Evolutionary conservation across 2,797 vertebrate species (phyloP).

Genomic region (Prionace glauca): DNA sequence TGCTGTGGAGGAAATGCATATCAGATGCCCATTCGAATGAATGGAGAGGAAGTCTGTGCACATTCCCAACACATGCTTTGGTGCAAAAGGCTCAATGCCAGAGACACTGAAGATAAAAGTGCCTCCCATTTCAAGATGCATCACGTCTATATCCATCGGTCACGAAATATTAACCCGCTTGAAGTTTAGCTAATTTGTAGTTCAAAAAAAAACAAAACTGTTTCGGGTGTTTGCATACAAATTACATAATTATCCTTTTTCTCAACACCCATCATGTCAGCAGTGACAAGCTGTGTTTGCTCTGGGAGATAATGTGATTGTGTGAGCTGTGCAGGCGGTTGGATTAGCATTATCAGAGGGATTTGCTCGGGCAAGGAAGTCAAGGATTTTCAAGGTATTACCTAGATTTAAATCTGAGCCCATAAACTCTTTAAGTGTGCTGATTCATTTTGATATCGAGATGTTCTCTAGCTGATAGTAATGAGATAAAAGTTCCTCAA

Average conservation of each 20-base stretch:
- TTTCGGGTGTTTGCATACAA: constrained; percentile 34
- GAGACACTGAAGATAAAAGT: not conserved
- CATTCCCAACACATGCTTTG: not conserved
- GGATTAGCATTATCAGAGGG: constrained; percentile 34
- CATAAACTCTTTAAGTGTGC: not conserved
- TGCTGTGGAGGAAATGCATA: not conserved
- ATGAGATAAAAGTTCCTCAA: not conserved
- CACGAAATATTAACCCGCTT: constrained; percentile 16
- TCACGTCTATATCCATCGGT: not conserved
- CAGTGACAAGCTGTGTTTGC: constrained; percentile 24
- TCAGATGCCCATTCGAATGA: not conserved
- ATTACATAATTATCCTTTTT: constrained; percentile 35
- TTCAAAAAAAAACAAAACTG: constrained; percentile 13
- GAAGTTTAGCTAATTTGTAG: constrained; percentile 23
- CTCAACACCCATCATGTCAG: constrained; percentile 19
- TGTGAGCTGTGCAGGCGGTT: not conserved
- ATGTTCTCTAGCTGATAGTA: not conserved
- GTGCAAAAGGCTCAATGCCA: not conserved
- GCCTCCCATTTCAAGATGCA: too few relatives aligned
- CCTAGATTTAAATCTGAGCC: constrained; percentile 30
- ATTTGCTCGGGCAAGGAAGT: constrained; percentile 3
- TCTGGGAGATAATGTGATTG: constrained; percentile 19
- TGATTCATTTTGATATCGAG: constrained; percentile 7
- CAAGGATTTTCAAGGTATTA: constrained; percentile 28
- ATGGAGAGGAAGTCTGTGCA: not conserved